These are phyloP conservation scores for Parnassius smintheus DNA, from an alignment of 2,888 invertebrate species.

Conservation along the genomic window DNA sequence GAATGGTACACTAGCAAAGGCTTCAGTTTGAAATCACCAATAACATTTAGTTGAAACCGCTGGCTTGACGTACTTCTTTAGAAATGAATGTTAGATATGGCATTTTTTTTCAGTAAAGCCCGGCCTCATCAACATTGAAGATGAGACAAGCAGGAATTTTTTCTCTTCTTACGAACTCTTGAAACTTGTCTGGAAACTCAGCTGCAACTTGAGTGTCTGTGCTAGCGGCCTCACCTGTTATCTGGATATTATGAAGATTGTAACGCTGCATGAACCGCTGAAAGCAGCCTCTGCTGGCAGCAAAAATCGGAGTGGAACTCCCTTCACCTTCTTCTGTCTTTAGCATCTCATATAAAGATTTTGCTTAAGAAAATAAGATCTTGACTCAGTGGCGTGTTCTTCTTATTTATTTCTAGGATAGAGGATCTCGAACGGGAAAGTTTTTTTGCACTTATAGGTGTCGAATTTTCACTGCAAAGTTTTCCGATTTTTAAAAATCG, in stretches of 20 bases:
- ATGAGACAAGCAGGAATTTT: conserved; percentile 4
- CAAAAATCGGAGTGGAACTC: conserved; percentile 17
- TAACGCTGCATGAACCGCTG: conserved; percentile 27
- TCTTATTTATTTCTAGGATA: conserved; percentile 27
- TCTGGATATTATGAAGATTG: conserved; percentile 31
- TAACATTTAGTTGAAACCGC: conserved; percentile 41
- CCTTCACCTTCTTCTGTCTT: conserved; percentile 10
- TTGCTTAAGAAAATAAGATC: conserved; percentile 22
- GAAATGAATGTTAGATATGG: conserved; percentile 26
- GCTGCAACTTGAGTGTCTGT: conserved; percentile 31
- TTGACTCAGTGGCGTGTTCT: conserved; percentile 22
- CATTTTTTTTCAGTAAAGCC: conserved; percentile 1
- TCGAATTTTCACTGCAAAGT: conserved; percentile 22
- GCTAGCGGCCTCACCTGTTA: conserved; percentile 34
- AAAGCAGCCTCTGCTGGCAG: conserved; percentile 35
- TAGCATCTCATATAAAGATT: conserved; percentile 20
- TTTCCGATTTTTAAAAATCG: conserved; percentile 15
- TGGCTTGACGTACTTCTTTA: conserved; percentile 27
- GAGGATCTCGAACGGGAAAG: conserved; percentile 27
- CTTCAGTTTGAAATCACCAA: conserved; percentile 26
- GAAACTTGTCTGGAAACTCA: conserved; percentile 27
- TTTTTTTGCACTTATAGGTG: conserved; percentile 29
- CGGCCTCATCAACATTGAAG: no score
- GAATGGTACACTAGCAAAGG: conserved; percentile 34
- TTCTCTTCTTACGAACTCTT: conserved; percentile 1